Percentiles rank a stretch among this genome's conserved stretches.
Conservation (phyloP, 1,140 invertebrate species). For the Lycorma delicatula region DNA sequence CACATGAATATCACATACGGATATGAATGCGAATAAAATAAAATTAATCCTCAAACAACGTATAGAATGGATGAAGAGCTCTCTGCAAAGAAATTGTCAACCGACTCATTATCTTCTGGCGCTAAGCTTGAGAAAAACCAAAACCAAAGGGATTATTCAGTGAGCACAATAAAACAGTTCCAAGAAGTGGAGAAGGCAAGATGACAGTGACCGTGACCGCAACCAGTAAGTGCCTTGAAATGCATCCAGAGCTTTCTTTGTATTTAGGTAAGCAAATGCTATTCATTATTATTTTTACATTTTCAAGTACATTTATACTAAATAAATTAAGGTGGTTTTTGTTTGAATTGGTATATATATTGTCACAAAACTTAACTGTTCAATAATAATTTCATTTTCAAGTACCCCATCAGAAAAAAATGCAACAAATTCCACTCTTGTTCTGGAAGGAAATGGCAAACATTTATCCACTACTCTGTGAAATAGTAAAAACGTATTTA, state of each 20-base stretch:
- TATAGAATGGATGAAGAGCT: neutral
- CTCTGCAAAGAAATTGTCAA: constrained; percentile 2
- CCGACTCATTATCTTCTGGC: constrained; percentile 7
- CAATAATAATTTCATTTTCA: neutral
- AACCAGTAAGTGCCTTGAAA: neutral
- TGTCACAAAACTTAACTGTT: neutral
- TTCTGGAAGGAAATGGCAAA: neutral
- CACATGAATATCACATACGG: too few species aligned
- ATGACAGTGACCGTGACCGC: neutral
- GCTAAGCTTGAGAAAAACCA: neutral
- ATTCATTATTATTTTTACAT: neutral
- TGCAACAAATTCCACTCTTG: neutral
- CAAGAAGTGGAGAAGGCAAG: constrained; percentile 8
- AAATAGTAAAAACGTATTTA: constrained; percentile 8
- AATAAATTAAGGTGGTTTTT: too few species aligned
- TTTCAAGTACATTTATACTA: too few species aligned
- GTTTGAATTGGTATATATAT: neutral
- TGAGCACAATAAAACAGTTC: constrained; percentile 12
- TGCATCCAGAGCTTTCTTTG: constrained; percentile 12
- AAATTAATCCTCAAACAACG: too few species aligned
- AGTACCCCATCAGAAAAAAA: neutral
- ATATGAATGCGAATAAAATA: too few species aligned
- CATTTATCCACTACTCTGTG: constrained; percentile 5
- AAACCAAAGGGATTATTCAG: constrained; percentile 4
- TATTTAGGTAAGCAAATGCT: constrained; percentile 8